Evolutionary conservation across 2,797 vertebrate species (phyloP).

Genomic region (Threskiornis aethiopicus): DNA sequence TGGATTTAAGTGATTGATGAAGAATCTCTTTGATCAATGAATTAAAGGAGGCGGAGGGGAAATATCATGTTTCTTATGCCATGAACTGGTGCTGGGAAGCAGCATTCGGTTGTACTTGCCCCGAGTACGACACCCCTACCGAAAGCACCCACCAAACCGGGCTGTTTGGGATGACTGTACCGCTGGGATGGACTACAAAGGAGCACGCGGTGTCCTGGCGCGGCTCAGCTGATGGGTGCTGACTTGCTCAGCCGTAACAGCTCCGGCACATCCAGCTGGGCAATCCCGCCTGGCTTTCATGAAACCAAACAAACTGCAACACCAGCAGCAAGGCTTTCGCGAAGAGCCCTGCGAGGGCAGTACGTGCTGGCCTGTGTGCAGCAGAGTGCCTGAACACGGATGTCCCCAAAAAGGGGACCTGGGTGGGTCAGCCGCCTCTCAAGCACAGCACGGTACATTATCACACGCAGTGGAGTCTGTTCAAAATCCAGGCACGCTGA

Average conservation of each 20-base stretch:
- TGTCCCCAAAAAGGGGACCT: not conserved
- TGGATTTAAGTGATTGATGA: not conserved
- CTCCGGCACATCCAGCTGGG: not conserved
- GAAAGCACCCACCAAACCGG: not conserved
- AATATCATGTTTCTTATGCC: not conserved
- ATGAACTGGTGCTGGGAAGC: not conserved
- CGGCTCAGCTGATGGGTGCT: not conserved
- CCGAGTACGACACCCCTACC: not conserved
- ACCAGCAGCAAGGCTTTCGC: not conserved
- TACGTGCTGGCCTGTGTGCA: not conserved
- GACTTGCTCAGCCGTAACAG: slow-evolving; percentile 9
- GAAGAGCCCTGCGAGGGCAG: not conserved
- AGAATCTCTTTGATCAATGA: slow-evolving; percentile 18
- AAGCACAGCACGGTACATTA: not conserved
- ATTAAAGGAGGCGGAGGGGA: not conserved
- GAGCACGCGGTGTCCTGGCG: not conserved
- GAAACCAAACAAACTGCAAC: not conserved
- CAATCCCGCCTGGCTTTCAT: not conserved
- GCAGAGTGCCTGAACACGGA: rapidly evolving
- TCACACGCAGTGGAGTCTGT: not conserved
- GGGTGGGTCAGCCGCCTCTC: not conserved
- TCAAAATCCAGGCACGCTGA: not conserved
- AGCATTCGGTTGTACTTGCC: not conserved
- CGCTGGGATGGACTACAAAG: slow-evolving; percentile 48
- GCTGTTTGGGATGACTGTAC: slow-evolving; percentile 32